Conservation (phyloP, 2,888 invertebrate species). For the Drosophila neotestacea region DNA sequence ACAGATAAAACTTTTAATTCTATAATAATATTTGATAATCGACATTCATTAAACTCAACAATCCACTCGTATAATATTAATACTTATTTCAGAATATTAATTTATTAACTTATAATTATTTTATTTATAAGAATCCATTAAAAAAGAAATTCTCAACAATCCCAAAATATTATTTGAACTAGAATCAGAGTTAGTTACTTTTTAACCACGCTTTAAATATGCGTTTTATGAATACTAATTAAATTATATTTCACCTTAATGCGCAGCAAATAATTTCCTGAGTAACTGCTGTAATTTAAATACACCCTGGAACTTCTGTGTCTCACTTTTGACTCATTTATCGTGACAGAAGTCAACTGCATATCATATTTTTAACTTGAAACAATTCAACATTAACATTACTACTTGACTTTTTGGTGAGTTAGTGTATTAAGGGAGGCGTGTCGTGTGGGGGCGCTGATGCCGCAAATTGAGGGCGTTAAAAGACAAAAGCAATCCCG, state of each 20-base stretch:
- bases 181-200: too few species aligned
- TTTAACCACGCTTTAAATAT: too few species aligned
- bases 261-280: too few species aligned
- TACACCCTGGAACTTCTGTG: background rate
- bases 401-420: background rate
- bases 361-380: conserved; percentile 7
- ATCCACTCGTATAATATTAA: background rate
- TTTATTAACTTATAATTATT: too few species aligned
- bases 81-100: too few species aligned
- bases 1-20: too few species aligned
- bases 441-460: conserved; percentile 53
- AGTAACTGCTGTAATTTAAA: background rate
- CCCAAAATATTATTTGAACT: too few species aligned
- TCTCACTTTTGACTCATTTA: background rate
- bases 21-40: background rate
- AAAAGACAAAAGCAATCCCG: conserved; percentile 73
- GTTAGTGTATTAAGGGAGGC: conserved; percentile 27
- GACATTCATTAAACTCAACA: background rate
- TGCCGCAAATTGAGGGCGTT: conserved; percentile 69
- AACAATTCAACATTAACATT: conserved; percentile 15
- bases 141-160: too few species aligned
- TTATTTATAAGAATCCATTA: too few species aligned
- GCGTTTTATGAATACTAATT: too few species aligned
- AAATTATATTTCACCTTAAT: too few species aligned
- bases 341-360: conserved; percentile 1